Base-by-base conservation (phyloP, 2,113 vertebrate genomes). In the Pedetes capensis region DNA sequence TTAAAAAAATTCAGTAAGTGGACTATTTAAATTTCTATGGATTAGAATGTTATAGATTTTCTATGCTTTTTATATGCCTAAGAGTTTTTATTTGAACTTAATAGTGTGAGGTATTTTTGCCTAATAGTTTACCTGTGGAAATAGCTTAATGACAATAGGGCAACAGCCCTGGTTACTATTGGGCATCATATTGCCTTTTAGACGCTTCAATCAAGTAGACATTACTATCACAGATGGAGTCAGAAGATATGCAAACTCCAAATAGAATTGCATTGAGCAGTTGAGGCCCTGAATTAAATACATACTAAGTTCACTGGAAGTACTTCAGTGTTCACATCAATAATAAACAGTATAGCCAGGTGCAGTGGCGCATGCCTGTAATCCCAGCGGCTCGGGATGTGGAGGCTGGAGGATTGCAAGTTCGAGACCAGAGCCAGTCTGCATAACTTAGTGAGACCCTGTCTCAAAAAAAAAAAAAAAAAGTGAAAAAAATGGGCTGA, bases 131-230 rank as follows among this genome's bases (percentile, higher is more conserved):
- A 64, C 23, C 29, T 63, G 22, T 29, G 18, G 20, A 89, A 39
- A 66, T 5, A 87, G 47, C 20, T 3, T 47, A 57, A 51, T 11
- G 69, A n/a, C 39, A 25, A 4, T 14, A 76, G 18, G 8, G 3
- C 1, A 74, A 4, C 6, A 29, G 2, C 27, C 5, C 8, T 44
- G 47, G 2, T 25, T 71, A 27, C 3, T 47, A 25, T 0, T 22
- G 20, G 82, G 10, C 2, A 59, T 4, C 23, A 20, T 79, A 13
- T 1, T 75, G 3, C 29, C 27, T 44, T 79, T 55, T 44, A 75
- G 23, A 1, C 68, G 37, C n/a, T 78, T 79, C 34, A 76, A 0
- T 57, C 32, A 51, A 22, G 5, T 61, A n/a, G 17, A 1, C 3
- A 55, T 69, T 88, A 69, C 53, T 44, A 6, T n/a, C 18, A 78